Evolutionary conservation across 2,113 vertebrate species (phyloP).

Genomic region (Halichoerus grypus): DNA sequence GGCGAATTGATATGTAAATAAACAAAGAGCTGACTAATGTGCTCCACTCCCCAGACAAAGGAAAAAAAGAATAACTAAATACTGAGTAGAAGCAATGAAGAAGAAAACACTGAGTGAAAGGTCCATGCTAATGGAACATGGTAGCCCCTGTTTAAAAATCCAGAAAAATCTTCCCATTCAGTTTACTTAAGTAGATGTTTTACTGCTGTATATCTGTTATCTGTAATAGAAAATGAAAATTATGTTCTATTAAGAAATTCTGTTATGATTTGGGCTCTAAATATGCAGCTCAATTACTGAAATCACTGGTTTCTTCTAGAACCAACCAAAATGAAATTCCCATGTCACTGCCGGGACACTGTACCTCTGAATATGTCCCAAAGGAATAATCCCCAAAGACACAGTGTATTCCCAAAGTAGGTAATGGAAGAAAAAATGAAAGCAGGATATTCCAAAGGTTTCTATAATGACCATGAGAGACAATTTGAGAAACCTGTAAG

Average conservation of each 20-base stretch:
- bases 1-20: slow-evolving; percentile 8
- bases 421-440: neutral
- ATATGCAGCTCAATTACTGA: slow-evolving; percentile 10
- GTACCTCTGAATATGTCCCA: slow-evolving; percentile 8
- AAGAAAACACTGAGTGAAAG: slow-evolving; percentile 21
- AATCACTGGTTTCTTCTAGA: slow-evolving; percentile 46
- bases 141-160: neutral
- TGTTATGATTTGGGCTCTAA: slow-evolving; percentile 49
- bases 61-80: neutral
- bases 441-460: slow-evolving; percentile 10
- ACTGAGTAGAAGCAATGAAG: neutral
- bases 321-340: slow-evolving; percentile 29
- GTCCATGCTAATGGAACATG: neutral
- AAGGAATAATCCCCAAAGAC: slow-evolving; percentile 16
- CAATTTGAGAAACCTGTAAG: slow-evolving; percentile 12
- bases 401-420: neutral
- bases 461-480: slow-evolving; percentile 35
- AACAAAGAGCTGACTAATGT: slow-evolving; percentile 16
- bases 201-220: neutral
- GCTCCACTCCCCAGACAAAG: neutral
- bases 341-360: neutral
- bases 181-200: neutral
- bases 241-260: slow-evolving; percentile 3
- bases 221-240: neutral
- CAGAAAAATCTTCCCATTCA: neutral